Evolutionary conservation across 2,797 vertebrate species (phyloP).

Genomic region (Sparus aurata): DNA sequence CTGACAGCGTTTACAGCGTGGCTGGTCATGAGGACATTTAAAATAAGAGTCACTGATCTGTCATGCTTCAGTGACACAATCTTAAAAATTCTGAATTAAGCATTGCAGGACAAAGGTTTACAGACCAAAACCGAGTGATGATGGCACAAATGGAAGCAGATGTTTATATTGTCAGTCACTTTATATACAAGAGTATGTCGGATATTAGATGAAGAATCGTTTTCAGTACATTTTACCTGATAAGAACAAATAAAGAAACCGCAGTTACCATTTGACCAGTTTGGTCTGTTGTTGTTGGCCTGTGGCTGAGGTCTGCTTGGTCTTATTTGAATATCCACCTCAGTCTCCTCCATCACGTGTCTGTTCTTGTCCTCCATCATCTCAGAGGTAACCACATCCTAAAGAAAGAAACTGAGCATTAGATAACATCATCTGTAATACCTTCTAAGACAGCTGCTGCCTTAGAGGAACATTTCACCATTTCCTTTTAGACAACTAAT

Average conservation of each 20-base stretch:
- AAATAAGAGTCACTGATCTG: not conserved
- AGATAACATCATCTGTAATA: not conserved
- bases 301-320: constrained; percentile 42
- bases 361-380: constrained; percentile 64
- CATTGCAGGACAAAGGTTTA: not conserved
- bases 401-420: not conserved
- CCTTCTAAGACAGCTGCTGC: not conserved
- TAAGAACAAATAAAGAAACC: not conserved
- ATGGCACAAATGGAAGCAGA: too few relatives aligned
- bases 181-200: too few relatives aligned
- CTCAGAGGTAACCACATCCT: constrained; percentile 35
- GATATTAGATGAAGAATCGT: not conserved
- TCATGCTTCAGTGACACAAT: not conserved
- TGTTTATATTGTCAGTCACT: too few relatives aligned
- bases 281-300: constrained; percentile 34
- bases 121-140: too few relatives aligned
- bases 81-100: not conserved
- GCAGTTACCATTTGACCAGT: constrained; percentile 81
- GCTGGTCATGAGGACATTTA: constrained; percentile 2
- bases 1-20: not conserved
- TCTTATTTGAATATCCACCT: constrained; percentile 50
- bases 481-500: not conserved
- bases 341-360: constrained; percentile 57
- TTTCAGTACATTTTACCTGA: not conserved
- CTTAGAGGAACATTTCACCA: not conserved